Evolutionary conservation across 2,888 invertebrate genomes (phyloP), one percentile per base, ranked within the genome.

Genomic region (Drosophila melanocephala): DNA sequence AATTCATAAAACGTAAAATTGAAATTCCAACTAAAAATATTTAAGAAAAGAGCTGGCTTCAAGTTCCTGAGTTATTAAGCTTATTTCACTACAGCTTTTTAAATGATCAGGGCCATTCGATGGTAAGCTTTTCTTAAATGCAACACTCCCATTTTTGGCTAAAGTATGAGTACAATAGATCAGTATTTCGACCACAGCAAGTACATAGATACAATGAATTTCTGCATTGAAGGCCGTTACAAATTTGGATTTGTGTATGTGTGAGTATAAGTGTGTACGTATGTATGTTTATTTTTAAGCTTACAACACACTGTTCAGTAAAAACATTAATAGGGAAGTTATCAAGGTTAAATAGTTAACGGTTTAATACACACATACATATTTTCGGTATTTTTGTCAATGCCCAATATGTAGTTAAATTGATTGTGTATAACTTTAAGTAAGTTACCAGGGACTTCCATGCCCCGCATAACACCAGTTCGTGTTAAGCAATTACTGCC

Each of bases 271-370:
- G 28, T 50, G 26, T 28, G n/a, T 28, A 12, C 19, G 37, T 57
- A n/a, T 51, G 42, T 50, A 59, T 75, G 69, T 86, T 77, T 75
- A 58, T 39, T 75, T 73, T 75, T 74, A 32, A 75, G 71, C 65
- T 79, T 84, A 77, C 61, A 53, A 56, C 71, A 52, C 60, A 61
- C 60, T 57, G 59, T 65, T 59, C 33, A 47, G 28, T 68, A 62
- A 56, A 63, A 42, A 37, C 30, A 76, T 80, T 85, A 75, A 81
- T 85, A 76, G 86, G 88, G 88, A 88, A 89, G 83, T 71, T 88
- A 73, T 83, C 79, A 86, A 88, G 86, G 86, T 61, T 73, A 64
- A 50, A 56, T 75, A 56, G 62, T 82, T 78, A 72, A 85, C 81
- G 70, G 70, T 72, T 72, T 50, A 52, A 50, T 66, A 59, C 69